A percentile compares a stretch with the other conserved stretches of the same genome.
Conservation (phyloP, 1,140 invertebrate species). For the Brachionus manjavacas region DNA sequence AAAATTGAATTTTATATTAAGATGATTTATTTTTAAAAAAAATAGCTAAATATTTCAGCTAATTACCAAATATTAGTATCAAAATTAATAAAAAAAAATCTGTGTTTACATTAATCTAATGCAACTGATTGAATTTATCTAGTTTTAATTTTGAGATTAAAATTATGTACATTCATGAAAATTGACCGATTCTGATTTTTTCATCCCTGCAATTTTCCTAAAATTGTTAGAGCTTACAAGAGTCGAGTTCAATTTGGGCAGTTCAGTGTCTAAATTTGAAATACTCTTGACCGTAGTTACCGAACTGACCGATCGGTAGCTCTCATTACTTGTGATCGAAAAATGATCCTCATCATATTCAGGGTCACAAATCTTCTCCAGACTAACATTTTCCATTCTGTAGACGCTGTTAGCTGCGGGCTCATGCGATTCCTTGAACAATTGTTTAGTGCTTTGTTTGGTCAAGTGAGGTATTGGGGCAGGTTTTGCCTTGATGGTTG, state of each 20-base stretch:
- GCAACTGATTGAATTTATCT: neutral
- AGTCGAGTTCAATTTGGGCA: slow-evolving; percentile 6
- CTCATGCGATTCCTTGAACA: neutral
- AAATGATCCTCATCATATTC: slow-evolving; percentile 3
- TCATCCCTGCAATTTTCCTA: neutral
- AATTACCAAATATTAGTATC: neutral
- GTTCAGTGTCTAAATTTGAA: neutral
- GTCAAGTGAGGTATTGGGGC: neutral
- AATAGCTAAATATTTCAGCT: neutral
- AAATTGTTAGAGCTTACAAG: neutral
- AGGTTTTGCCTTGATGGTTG: neutral
- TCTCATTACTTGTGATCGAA: neutral
- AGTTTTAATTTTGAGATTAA: neutral
- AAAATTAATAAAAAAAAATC: neutral
- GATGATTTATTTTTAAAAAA: neutral
- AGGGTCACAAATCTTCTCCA: neutral
- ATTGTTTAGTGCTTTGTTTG: neutral
- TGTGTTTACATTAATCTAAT: neutral
- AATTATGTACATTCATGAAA: neutral
- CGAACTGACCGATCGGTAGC: slow-evolving; percentile 8
- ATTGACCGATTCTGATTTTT: slow-evolving; percentile 13
- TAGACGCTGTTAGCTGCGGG: neutral
- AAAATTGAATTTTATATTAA: neutral
- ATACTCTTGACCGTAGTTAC: slow-evolving; percentile 5
- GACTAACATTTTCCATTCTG: neutral